Base-by-base conservation (phyloP, 2,113 vertebrate species). In the Saiga tatarica region DNA sequence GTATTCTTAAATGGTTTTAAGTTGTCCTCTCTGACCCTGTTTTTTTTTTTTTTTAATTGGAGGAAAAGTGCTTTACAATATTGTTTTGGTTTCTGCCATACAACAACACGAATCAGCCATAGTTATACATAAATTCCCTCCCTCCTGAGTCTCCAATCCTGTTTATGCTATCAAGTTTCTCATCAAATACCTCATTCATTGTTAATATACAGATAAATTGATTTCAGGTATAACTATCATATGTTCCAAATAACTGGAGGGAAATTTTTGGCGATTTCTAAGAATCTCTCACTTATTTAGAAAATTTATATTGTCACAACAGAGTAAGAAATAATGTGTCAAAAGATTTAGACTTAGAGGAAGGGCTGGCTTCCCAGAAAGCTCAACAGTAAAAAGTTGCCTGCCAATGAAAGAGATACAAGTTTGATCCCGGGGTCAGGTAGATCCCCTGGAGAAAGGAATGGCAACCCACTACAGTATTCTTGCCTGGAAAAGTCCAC, bases 1-100 rank as follows among this genome's bases (percentile, higher is more conserved):
- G 53, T 79, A 67, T 94, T 95, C 76, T 91, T 76, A 39, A 91
- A 94, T 33, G 8, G 19, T 91, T 96, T 97, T 39, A 94, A 94
- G 78, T 94, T 4, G 19, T 59, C 39, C 33, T 91, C n/a, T 87
- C 60, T 92, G 39, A 76, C 25, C 71, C 71, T 76, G 67, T 12
- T 45, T 25, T 26, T 36, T 9, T 25, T 74, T 36, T 36, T 25
- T 39, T 74, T 76, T 14, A 42, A 14, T 42, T 76, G 21, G 12
- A 14, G 6, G 23, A 42, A 42, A 76, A 42, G 21, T 76, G 39
- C 12, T 76, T 76, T 76, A 76, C 39, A 76, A 42, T 14, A 26
- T 14, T 76, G 71, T 42, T 23, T 26, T 76, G 21, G 71, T 42
- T 26, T 76, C 71, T 76, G 36, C 36, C 36, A 26, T 15, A 42